These are phyloP conservation scores for Heliangelus exortis DNA, from an alignment of 2,797 vertebrate species.

Conservation along the genomic window DNA sequence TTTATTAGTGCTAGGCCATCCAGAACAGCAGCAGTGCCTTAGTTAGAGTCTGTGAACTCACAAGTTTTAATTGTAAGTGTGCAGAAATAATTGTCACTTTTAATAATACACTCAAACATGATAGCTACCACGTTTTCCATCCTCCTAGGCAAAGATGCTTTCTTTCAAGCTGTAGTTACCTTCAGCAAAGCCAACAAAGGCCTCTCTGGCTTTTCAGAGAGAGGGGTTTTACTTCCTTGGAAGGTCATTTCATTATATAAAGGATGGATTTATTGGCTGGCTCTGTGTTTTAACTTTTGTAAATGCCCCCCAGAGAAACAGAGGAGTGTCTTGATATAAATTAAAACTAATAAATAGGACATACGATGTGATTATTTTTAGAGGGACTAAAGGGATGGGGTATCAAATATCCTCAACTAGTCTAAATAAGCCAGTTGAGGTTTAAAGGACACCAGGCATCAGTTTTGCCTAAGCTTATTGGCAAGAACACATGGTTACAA, in stretches of 20 bases:
- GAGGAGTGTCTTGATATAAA: background rate
- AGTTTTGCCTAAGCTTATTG: conserved; percentile 14
- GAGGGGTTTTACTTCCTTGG: conserved; percentile 5
- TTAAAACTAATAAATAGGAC: conserved; percentile 36
- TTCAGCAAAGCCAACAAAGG: conserved; percentile 27
- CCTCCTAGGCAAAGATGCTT: conserved; percentile 63
- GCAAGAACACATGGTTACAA: conserved; percentile 21
- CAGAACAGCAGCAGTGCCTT: conserved; percentile 72
- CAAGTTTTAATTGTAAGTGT: conserved; percentile 55
- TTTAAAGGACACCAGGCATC: conserved; percentile 1
- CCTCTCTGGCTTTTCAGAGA: background rate
- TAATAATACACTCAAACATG: conserved; percentile 47
- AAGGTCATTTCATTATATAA: conserved; percentile 17
- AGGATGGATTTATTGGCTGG: background rate
- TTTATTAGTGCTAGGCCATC: conserved; percentile 75
- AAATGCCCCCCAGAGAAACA: conserved; percentile 28
- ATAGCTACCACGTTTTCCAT: conserved; percentile 60
- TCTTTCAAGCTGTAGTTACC: conserved; percentile 60
- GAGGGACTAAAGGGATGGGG: background rate
- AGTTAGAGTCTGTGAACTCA: conserved; percentile 68
- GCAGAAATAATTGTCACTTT: conserved; percentile 70
- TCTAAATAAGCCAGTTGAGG: background rate
- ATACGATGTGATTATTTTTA: background rate
- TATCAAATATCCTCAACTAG: conserved; percentile 10
- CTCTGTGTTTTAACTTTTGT: conserved; percentile 17